Evolutionary conservation across 2,113 vertebrate species (phyloP).

Genomic region (Lycocorax pyrrhopterus): DNA sequence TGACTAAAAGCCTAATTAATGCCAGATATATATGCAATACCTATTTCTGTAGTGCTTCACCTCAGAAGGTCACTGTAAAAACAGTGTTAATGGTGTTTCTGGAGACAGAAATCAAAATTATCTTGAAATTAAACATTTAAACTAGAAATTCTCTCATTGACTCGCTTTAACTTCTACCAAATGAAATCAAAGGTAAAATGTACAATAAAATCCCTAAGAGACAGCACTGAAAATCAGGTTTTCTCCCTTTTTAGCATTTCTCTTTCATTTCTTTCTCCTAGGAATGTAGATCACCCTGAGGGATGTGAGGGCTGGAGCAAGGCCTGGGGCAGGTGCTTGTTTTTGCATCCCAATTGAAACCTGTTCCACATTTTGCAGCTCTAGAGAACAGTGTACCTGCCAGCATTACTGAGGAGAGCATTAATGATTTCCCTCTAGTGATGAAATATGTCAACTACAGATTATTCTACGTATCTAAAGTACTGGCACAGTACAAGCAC

Average conservation of each 20-base stretch:
- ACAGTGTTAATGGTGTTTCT: not conserved
- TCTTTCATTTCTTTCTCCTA: not conserved
- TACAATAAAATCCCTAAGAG: not conserved
- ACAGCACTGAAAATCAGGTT: not conserved
- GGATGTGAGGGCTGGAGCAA: not conserved
- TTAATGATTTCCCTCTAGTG: conserved; percentile 51
- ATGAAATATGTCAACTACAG: conserved; percentile 6
- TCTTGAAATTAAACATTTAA: not conserved
- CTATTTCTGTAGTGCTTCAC: not conserved
- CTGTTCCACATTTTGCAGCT: not conserved
- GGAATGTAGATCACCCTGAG: not conserved
- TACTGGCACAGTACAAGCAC: not conserved
- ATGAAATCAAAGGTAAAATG: not conserved
- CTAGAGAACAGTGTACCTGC: not conserved
- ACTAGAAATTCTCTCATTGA: not conserved
- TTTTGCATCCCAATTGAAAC: not conserved
- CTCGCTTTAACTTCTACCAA: not conserved
- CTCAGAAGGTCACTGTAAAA: not conserved
- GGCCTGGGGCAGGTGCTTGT: not conserved
- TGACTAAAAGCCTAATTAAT: not conserved
- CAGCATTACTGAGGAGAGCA: not conserved
- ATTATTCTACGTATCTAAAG: not conserved
- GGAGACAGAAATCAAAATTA: not conserved
- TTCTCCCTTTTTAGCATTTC: not conserved
- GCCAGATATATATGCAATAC: not conserved